These are phyloP conservation scores for Hypena proboscidalis DNA, from an alignment of 2,888 invertebrate genomes.

Conservation along the genomic window DNA sequence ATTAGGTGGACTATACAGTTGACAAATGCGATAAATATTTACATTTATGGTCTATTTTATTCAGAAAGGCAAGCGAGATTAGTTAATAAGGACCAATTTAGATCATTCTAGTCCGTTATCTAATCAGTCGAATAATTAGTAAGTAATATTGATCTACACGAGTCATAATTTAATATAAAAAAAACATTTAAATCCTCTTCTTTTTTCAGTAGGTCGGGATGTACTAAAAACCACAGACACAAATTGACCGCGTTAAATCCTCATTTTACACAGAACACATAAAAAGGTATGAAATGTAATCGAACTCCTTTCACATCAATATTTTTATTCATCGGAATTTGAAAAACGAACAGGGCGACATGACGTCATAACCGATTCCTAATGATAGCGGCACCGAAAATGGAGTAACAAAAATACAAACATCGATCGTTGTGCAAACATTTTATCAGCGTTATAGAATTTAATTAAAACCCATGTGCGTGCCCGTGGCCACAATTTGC, in stretches of 20 bases:
- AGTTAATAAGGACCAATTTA: too few species aligned
- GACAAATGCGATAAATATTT: too few species aligned
- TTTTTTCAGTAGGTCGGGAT: too few species aligned
- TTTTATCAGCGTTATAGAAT: constrained; percentile 49
- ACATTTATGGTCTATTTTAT: constrained; percentile 53
- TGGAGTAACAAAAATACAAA: constrained; percentile 21
- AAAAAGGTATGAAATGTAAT: not conserved
- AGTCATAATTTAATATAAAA: too few species aligned
- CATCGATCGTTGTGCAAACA: constrained; percentile 50
- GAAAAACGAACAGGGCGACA: constrained; percentile 24
- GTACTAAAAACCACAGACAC: too few species aligned
- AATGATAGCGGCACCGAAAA: constrained; percentile 14
- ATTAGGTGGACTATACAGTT: too few species aligned
- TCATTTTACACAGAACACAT: not conserved
- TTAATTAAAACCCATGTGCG: constrained; percentile 51
- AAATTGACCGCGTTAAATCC: too few species aligned
- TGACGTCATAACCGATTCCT: constrained; percentile 10
- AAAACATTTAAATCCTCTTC: too few species aligned
- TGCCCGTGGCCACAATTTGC: constrained; percentile 22
- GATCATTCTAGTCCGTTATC: too few species aligned
- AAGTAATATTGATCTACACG: too few species aligned
- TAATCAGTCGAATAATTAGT: too few species aligned
- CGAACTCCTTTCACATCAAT: constrained; percentile 3
- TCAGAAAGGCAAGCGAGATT: too few species aligned
- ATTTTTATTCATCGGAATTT: constrained; percentile 42